Base-by-base conservation (phyloP, 2,888 invertebrate genomes). In the Laothoe populi region DNA sequence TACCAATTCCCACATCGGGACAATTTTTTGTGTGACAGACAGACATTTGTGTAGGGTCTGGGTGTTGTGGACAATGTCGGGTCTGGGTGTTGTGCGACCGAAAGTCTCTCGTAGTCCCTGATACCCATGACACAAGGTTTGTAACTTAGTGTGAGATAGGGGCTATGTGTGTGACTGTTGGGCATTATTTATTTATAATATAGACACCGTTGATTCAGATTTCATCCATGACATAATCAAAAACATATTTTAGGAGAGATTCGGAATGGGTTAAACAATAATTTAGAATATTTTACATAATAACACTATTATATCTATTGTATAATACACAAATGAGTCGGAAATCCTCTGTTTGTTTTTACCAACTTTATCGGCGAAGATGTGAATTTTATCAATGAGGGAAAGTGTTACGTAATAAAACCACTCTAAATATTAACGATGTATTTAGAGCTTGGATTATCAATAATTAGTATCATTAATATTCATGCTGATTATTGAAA, bases 141-240 rank as follows among this genome's bases (percentile, higher is more conserved):
- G n/a, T n/a, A n/a, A n/a, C n/a, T n/a, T n/a, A n/a, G n/a, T n/a
- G n/a, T n/a, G n/a, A n/a, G n/a, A n/a, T n/a, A n/a, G n/a, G n/a
- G n/a, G n/a, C n/a, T n/a, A n/a, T n/a, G n/a, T n/a, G n/a, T n/a
- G n/a, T n/a, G n/a, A n/a, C n/a, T n/a, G n/a, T n/a, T n/a, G n/a
- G n/a, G n/a, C n/a, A n/a, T 16, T 49, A 8, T 16, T 31, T 7
- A 19, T 44, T 16, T 8, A 49, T 31, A 49, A 31, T 31, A 26
- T 31, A 31, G 16, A n/a, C n/a, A n/a, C n/a, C 16, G 49, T 1
- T 11, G 23, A 49, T 49, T n/a, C 26, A 49, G 26, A 46, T 23
- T 46, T 46, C 46, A 7, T 23, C 11, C 2, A 53, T 53, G 53
- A 53, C 19, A 35, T 53, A 53, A 53, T 35, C 19, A 4, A 53